Base-by-base conservation (phyloP, 2,888 invertebrate species). In the Mayetiola destructor region DNA sequence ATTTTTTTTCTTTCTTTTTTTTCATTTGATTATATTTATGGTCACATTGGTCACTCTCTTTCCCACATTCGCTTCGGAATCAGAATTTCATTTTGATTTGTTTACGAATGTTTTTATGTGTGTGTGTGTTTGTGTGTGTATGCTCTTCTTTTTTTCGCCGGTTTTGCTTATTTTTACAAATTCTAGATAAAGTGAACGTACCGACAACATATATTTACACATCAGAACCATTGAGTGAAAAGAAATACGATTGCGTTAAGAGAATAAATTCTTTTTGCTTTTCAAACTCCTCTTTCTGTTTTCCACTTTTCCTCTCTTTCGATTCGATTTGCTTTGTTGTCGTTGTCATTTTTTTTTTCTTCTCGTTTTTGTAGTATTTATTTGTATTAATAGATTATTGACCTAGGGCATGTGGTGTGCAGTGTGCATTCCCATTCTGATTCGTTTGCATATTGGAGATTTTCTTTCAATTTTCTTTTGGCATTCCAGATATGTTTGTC, bases 371-470 rank as follows among this genome's bases (percentile, higher is more conserved):
- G 48, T 27, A 1, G 6, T 48, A n/a, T 48, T 32, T 53, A 18
- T 53, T 32, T 32, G 5, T 53, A 53, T 53, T 32, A 53, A 53
- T 32, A 53, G 53, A 53, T 53, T 53, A 53, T 53, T 53, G 53
- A 53, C 53, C 53, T 53, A 53, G 53, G 53, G 53, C 53, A 53
- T 53, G 53, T 53, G 53, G 20, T 27, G 48, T 4, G 12, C 9
- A 23, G 6, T 23, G 23, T 23, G 42, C 23, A 20, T 42, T 5
- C 14, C 10, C 42, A 42, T 23, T 5, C 23, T 4, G 5, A 39
- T 18, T 18, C 39, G 5, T 16, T 10, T 12, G 37, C n/a, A n/a
- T n/a, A n/a, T n/a, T n/a, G n/a, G n/a, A n/a, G n/a, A n/a, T n/a
- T n/a, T n/a, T n/a, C n/a, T n/a, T n/a, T n/a, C n/a, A n/a, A n/a